phyloP scores from a whole-genome alignment of 2,113 vertebrate genomes.

The Ailurus styani region DNA sequence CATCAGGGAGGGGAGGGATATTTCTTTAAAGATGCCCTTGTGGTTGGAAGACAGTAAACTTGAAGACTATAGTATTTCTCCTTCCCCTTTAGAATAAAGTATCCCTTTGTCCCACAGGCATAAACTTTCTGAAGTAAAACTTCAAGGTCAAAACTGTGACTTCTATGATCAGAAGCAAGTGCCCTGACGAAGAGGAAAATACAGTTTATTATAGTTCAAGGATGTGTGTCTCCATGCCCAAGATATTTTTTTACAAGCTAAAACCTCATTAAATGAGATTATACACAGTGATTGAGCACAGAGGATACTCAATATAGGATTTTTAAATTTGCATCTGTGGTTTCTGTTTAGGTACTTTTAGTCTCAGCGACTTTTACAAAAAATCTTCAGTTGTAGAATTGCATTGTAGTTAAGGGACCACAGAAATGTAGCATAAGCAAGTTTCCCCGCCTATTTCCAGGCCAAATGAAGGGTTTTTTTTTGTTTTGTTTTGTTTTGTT shows the following conservation, averaged over 20 bases:
- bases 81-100: background rate
- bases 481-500: too few relatives aligned
- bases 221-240: background rate
- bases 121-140: background rate
- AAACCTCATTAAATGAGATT: background rate
- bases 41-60: background rate
- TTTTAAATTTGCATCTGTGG: background rate
- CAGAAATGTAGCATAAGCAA: background rate
- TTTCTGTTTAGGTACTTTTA: background rate
- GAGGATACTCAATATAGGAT: background rate
- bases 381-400: background rate
- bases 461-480: background rate
- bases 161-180: background rate
- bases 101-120: background rate
- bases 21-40: slow-evolving; percentile 39
- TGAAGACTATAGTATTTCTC: background rate
- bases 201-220: background rate
- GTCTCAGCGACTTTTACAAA: background rate
- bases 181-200: background rate
- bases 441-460: background rate
- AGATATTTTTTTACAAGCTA: background rate
- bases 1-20: background rate
- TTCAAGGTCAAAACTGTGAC: slow-evolving; percentile 24
- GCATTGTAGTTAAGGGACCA: background rate
- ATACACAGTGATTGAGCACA: background rate